Evolutionary conservation across 1,140 invertebrate species (phyloP), one percentile per base, ranked within the genome.

Genomic region (Nylanderia fulva): DNA sequence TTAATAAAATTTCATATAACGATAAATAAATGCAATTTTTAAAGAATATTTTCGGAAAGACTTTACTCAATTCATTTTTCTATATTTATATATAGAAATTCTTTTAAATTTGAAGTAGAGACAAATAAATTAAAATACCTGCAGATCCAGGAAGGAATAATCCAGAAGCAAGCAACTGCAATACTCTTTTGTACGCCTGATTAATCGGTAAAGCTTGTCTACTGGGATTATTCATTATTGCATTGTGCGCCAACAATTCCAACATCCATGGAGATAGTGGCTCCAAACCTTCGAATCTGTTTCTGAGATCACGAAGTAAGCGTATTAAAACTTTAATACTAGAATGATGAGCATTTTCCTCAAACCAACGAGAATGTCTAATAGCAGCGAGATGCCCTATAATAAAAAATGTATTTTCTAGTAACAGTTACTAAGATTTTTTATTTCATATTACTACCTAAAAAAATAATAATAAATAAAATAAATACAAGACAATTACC

Each of bases 321-420:
- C 99, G 96, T 87, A 99, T 99, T 0, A 99, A 94, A 15, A 99
- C 98, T 96, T 99, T 99, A 68, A 99, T 99, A 42, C 98, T 98
- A 4, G 99, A 99, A 94, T 99, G 98, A 93, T 98, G 98, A 7
- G 98, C 99, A 94, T 99, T 99, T 95, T 99, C 99, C 93, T 99
- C 99, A 94, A 99, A 99, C 99, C 99, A 99, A 4, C 98, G 96
- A 48, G 98, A 98, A 94, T 99, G 99, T 79, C 99, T 95, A 61
- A 99, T 99, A 0, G 98, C 98, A 2, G 98, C 98, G 87, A 99
- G 95, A 94, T 99, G 98, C 58, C 97, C 97, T 94, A 88, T 11
- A 39, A 21, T 5, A 83, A 85, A 97, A 94, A 66, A 48, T 36
- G 54, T 63, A 74, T 64, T 42, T 8, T 39, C 2, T 18, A 27